Evolutionary conservation across 2,888 invertebrate genomes (phyloP).

Genomic region (Drosophila anomelani): DNA sequence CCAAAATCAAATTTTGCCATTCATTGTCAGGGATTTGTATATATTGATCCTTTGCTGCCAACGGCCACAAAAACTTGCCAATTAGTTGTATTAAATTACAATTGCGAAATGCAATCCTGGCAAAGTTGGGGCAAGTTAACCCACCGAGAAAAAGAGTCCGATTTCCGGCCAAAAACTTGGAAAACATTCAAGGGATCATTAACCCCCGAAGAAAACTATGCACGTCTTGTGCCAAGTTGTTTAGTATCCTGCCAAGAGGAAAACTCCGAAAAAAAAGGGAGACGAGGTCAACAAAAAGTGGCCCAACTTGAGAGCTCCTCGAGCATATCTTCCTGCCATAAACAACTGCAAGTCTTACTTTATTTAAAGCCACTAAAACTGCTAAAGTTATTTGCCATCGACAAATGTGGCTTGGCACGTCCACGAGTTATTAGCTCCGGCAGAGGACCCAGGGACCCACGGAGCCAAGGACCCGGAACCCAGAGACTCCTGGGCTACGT

Average conservation of each 20-base stretch:
- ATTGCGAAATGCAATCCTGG: conserved; percentile 2
- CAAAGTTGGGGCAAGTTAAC: conserved; percentile 1
- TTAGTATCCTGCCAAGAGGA: conserved; percentile 27
- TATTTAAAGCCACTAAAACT: conserved; percentile 69
- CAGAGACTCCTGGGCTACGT: conserved; percentile 35
- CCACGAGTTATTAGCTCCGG: conserved; percentile 70
- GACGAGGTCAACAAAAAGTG: conserved; percentile 18
- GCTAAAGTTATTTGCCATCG: conserved; percentile 62
- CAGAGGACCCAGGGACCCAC: not conserved
- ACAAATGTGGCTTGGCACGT: conserved; percentile 68
- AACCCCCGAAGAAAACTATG: conserved; percentile 34
- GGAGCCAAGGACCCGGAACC: not conserved
- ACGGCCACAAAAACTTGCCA: conserved; percentile 6
- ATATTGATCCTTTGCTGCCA: conserved; percentile 15
- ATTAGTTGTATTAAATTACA: conserved; percentile 33
- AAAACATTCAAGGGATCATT: conserved; percentile 38
- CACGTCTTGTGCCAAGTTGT: conserved; percentile 33
- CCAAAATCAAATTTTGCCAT: conserved; percentile 5
- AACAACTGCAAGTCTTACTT: conserved; percentile 54
- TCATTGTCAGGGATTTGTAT: not conserved
- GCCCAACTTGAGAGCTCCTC: conserved; percentile 35
- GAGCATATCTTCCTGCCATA: conserved; percentile 44
- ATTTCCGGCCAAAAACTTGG: conserved; percentile 24
- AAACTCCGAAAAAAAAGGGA: not conserved
- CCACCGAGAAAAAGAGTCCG: conserved; percentile 16